Percentiles rank a stretch among this genome's conserved stretches.
Evolutionary conservation across 1,140 invertebrate genomes (phyloP).

Genomic region (Phenacoccus solenopsis): DNA sequence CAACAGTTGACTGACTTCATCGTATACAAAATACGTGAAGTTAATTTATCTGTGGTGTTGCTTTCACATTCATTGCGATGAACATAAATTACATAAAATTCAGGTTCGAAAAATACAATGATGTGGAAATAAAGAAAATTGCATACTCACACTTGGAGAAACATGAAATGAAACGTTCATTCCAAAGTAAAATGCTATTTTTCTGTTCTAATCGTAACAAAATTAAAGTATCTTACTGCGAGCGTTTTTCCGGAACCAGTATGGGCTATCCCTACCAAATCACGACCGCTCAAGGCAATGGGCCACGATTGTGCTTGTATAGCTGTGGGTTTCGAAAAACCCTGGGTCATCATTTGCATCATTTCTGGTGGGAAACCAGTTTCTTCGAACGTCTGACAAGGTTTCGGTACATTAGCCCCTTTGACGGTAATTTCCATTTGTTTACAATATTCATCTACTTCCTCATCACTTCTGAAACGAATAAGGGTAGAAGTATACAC

Average conservation of each 20-base stretch:
- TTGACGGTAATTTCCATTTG: slow-evolving; percentile 68
- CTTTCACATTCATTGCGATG: not conserved
- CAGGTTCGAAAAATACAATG: not conserved
- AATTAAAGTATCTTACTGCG: slow-evolving; percentile 37
- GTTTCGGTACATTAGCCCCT: slow-evolving; percentile 57
- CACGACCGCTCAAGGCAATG: slow-evolving; percentile 77
- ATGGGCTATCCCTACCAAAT: slow-evolving; percentile 91
- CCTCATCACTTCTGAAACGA: slow-evolving; percentile 43
- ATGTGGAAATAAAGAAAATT: not conserved
- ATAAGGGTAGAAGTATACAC: not conserved
- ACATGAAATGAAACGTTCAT: not conserved
- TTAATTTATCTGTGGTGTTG: not conserved
- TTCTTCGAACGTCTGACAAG: slow-evolving; percentile 68
- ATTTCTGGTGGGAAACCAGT: slow-evolving; percentile 47
- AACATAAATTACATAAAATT: not conserved
- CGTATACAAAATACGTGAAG: not conserved
- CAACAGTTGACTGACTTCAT: slow-evolving; percentile 10
- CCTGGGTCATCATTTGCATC: slow-evolving; percentile 51
- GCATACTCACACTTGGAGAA: not conserved
- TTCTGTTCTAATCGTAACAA: not conserved
- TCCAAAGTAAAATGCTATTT: not conserved
- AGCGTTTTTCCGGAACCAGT: slow-evolving; percentile 90
- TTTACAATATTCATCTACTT: slow-evolving; percentile 60
- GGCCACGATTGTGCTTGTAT: slow-evolving; percentile 90
- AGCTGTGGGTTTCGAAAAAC: slow-evolving; percentile 72